Base-by-base conservation (phyloP, 2,888 invertebrate genomes). In the Microctonus hyperodae region DNA sequence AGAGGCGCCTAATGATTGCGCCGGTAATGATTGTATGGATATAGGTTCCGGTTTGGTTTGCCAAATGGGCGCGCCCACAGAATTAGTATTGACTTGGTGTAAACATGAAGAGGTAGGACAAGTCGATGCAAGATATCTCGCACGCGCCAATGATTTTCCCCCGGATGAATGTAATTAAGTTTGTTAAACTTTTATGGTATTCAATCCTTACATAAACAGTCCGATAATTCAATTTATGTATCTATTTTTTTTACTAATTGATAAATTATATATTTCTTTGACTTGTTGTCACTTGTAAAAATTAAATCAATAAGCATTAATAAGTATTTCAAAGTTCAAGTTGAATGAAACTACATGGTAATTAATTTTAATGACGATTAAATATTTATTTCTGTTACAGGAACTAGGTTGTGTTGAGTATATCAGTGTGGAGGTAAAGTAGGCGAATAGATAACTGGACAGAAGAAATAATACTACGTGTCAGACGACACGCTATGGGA, bases 81-180 rank as follows among this genome's bases (percentile, higher is more conserved):
- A 55, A 64, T 60, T 33, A 44, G 37, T 20, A 55, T 64, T 64
- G 35, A 62, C 22, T 53, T 53, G 25, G 48, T 28, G 50, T 62
- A 35, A 51, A 53, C 48, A 60, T 35, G 10, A 20, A 20, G 31
- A 60, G 60, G 60, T 60, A 25, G 48, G 25, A 35, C 51, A 22
- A 37, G 37, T 62, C n/a, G 60, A 48, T 44, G 44, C 20, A 11
- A 31, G 37, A 60, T 48, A 57, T 57, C 20, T 60, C 33, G 48
- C 48, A 60, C 48, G 44, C 48, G 60, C 48, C 20, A 60, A 63
- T 16, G 55, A 63, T 63, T 63, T 37, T 37, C n/a, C 51, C 25
- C 60, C 60, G 60, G 60, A 50, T 60, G 44, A 28, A 31, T 7
- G 48, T 28, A 60, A 60, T 60, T 60, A 44, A 23, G 28, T 48